Evolutionary conservation across 1,140 invertebrate genomes (phyloP).

Genomic region (Leucophenga varia): DNA sequence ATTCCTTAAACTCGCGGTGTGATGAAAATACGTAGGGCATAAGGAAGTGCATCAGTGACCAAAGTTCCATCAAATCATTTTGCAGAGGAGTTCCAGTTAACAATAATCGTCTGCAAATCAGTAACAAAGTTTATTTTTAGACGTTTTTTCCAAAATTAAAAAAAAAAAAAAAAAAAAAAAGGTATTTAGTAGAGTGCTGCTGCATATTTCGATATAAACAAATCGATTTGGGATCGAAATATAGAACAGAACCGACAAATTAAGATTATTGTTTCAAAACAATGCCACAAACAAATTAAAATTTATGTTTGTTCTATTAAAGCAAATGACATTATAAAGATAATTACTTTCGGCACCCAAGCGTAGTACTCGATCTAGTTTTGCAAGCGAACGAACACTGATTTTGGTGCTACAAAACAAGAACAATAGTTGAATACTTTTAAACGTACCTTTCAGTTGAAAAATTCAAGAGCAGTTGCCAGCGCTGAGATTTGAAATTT

Average conservation of each 20-base stretch:
- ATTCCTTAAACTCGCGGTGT: slow-evolving; percentile 95
- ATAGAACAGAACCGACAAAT: too few species aligned
- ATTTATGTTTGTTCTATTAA: slow-evolving; percentile 34
- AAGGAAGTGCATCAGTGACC: slow-evolving; percentile 99
- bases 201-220: too few species aligned
- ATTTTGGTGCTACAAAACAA: slow-evolving; percentile 53
- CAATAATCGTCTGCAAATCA: slow-evolving; percentile 80
- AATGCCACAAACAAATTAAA: slow-evolving; percentile 45
- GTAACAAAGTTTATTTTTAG: too few species aligned
- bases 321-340: slow-evolving; percentile 41
- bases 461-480: slow-evolving; percentile 97
- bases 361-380: slow-evolving; percentile 51
- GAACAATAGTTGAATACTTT: neutral
- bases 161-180: too few species aligned
- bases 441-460: slow-evolving; percentile 81
- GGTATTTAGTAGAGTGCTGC: too few species aligned
- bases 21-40: slow-evolving; percentile 99
- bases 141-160: too few species aligned
- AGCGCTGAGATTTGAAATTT: slow-evolving; percentile 98
- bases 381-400: slow-evolving; percentile 47
- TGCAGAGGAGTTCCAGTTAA: slow-evolving; percentile 98
- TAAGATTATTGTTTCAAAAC: slow-evolving; percentile 39
- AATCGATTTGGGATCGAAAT: too few species aligned
- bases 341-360: slow-evolving; percentile 47
- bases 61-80: slow-evolving; percentile 98